Evolutionary conservation across 2,797 vertebrate species (phyloP).

Genomic region (Ciconia nigra): DNA sequence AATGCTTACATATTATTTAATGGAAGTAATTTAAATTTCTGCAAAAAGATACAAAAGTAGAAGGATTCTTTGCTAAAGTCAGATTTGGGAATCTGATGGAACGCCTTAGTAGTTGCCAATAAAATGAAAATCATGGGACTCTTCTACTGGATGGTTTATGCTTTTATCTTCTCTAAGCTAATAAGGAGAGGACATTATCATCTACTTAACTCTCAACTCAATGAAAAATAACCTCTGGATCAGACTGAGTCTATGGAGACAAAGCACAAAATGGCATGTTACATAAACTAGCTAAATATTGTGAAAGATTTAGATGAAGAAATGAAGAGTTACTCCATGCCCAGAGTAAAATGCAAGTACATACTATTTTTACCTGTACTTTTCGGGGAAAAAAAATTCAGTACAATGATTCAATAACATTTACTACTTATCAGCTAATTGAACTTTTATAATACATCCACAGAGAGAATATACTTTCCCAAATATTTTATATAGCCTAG

Average conservation of each 20-base stretch:
- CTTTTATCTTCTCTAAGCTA: neutral
- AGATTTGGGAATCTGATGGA: neutral
- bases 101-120: neutral
- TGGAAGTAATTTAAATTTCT: neutral
- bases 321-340: neutral
- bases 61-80: neutral
- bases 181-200: neutral
- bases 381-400: neutral
- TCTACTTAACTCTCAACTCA: neutral
- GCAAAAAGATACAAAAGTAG: neutral
- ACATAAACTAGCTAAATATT: neutral
- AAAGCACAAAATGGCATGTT: neutral
- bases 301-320: neutral
- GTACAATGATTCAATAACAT: neutral
- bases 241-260: neutral
- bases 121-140: neutral
- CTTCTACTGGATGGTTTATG: neutral
- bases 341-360: neutral
- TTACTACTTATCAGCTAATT: neutral
- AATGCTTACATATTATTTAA: neutral
- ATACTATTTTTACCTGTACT: neutral
- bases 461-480: neutral
- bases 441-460: neutral
- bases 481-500: neutral
- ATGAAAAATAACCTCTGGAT: neutral